Percentiles rank a stretch among this genome's conserved stretches.
These are phyloP conservation scores for Pongo pygmaeus DNA, from an alignment of 2,113 vertebrate genomes.

Conservation along the genomic window DNA sequence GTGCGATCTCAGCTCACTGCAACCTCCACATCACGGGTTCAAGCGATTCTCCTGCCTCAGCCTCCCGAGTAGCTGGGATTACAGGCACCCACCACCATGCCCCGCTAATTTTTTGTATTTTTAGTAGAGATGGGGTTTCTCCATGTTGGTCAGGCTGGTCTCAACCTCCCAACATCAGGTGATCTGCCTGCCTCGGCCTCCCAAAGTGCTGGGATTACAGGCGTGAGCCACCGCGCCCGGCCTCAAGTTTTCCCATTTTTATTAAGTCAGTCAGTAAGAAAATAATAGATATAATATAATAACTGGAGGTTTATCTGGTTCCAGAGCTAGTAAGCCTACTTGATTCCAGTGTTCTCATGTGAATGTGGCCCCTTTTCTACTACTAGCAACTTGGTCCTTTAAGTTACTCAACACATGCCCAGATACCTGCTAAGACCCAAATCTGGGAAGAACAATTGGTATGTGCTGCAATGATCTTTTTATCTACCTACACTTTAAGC, in stretches of 20 bases:
- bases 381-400: neutral
- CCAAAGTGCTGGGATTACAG: neutral
- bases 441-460: slow-evolving; percentile 60
- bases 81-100: no score
- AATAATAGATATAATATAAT: neutral
- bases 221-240: neutral
- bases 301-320: neutral
- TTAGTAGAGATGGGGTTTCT: no score
- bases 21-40: no score
- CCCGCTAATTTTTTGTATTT: no score
- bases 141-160: no score
- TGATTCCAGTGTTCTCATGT: slow-evolving; percentile 16
- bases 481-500: slow-evolving; percentile 68
- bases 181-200: no score
- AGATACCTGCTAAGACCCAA: slow-evolving; percentile 50
- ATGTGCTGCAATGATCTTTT: slow-evolving; percentile 58
- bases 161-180: no score
- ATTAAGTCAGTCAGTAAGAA: neutral
- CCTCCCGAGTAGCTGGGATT: no score
- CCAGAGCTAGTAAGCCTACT: neutral
- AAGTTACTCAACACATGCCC: slow-evolving; percentile 42
- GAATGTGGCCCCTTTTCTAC: slow-evolving; percentile 17
- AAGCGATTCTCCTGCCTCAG: no score
- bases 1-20: no score
- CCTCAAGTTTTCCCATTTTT: neutral